Base-by-base conservation (phyloP, 64 coral and sea anemone genomes). In the Stichodactyla mertensii region DNA sequence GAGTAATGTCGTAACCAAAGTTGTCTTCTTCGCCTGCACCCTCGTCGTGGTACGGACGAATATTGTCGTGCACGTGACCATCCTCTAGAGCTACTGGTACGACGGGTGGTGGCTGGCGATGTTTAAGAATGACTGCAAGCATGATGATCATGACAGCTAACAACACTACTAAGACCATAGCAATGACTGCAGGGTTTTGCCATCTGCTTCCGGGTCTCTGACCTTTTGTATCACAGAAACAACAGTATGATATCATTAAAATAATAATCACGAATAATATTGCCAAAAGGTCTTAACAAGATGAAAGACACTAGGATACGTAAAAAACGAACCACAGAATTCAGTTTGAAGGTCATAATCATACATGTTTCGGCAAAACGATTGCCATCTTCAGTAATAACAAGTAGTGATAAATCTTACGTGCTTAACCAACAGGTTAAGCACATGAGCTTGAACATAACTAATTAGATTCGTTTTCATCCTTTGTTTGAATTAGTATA, bases 21-120 rank as follows among this genome's bases (percentile, higher is more conserved):
- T 94, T 98, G 55, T 98, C 96, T 87, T 98, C 96, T 77, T 98
- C 96, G 71, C 96, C 96, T 7, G 96, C 96, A 6, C 96, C 96
- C n/a, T 98, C 96, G 77, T 98, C 96, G 78, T 98, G 96, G 89
- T 98, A 98, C 11, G 91, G 92, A 61, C 93, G 90, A 70, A 98
- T 90, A 77, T 94, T 98, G 64, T 98, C 96, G 61, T 95, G 94
- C 52, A 95, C 94, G 82, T 98, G 96, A 7, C 96, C 96, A 59
- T 98, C 96, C 14, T 98, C 96, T 1, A 94, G 82, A 14, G 89
- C 88, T 6, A 84, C 85, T 1, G 88, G 88, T 1, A 89, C 66
- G 1, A 87, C 78, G 2, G 93, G 92, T 2, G 55, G 78, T 7
- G 84, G 92, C 18, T 10, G 6, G 22, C 93, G 93, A 16, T 83